phyloP scores from a whole-genome alignment of 2,797 vertebrate species.

The Etheostoma perlongum region DNA sequence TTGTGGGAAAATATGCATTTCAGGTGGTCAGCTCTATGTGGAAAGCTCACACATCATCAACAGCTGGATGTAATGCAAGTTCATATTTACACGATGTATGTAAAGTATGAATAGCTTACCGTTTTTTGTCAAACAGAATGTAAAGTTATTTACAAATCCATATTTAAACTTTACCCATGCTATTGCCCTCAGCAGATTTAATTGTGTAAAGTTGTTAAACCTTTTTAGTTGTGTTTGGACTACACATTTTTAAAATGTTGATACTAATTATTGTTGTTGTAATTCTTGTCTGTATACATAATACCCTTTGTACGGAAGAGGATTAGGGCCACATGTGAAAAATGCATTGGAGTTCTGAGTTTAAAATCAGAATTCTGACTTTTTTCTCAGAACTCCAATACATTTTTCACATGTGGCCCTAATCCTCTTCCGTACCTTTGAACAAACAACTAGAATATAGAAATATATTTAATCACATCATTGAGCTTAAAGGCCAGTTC shows the following conservation, averaged over 20 bases:
- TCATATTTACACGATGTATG: conserved; percentile 18
- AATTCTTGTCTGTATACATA: neutral
- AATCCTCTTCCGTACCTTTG: too few relatives aligned
- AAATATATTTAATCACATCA: neutral
- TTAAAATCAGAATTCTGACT: too few relatives aligned
- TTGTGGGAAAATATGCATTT: conserved; percentile 22
- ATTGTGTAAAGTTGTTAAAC: neutral
- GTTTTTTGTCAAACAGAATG: conserved; percentile 20
- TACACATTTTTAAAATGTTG: neutral
- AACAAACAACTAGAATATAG: neutral
- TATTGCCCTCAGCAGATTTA: conserved; percentile 10
- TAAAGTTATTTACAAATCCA: conserved; percentile 23
- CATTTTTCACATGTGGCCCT: too few relatives aligned
- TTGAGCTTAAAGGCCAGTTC: neutral
- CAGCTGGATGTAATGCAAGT: conserved; percentile 29
- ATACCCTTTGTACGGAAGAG: neutral
- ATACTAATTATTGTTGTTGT: neutral
- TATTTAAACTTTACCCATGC: neutral
- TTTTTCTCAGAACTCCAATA: too few relatives aligned
- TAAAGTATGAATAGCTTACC: conserved; percentile 40
- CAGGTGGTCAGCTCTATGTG: conserved; percentile 14
- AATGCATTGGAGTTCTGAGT: too few relatives aligned
- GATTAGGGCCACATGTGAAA: too few relatives aligned
- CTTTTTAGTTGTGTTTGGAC: neutral
- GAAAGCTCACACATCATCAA: conserved; percentile 52